Evolutionary conservation across 1,140 invertebrate species (phyloP), one percentile per base, ranked within the genome.

Genomic region (Lethocerus indicus): DNA sequence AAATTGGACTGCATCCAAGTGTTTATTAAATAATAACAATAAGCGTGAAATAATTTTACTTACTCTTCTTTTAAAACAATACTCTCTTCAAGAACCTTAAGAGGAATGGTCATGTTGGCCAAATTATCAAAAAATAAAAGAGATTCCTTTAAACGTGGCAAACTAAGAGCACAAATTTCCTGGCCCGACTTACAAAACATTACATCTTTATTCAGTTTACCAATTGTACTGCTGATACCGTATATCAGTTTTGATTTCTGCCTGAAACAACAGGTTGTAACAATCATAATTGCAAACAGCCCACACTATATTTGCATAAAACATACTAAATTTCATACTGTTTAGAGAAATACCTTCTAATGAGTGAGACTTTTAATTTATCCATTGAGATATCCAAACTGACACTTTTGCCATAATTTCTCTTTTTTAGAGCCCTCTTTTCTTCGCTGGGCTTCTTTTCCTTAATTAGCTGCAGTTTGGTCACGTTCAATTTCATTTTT

Each of bases 51-150:
- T 21, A 45, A 44, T 14, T 5, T 28, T n/a, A 36, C 27, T 51
- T 50, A 57, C 55, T 41, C 35, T 28, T 42, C 29, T 37, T 2
- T 42, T 1, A 50, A 32, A 42, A n/a, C 29, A 24, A 57, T 49
- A 13, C 44, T 26, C 42, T 53, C 25, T 23, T 55, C 50, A 16
- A 58, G 40, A 12, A 46, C 28, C 46, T 54, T 56, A 9, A 53
- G n/a, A n/a, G 56, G 54, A 16, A 58, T 24, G 6, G 39, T 26
- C 47, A 52, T 32, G 28, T 47, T 20, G 9, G 46, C 18, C 6
- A 58, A 14, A 42, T 57, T 52, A 9, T 54, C 49, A 28, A 43
- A 46, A 26, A 52, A 56, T 16, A 49, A 46, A 13, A 58, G 49
- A 39, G 54, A 41, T 52, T 58, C 56, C 39, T 53, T 45, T 20